phyloP scores from a whole-genome alignment of 1,140 invertebrate species.

The Camponotus pennsylvanicus region DNA sequence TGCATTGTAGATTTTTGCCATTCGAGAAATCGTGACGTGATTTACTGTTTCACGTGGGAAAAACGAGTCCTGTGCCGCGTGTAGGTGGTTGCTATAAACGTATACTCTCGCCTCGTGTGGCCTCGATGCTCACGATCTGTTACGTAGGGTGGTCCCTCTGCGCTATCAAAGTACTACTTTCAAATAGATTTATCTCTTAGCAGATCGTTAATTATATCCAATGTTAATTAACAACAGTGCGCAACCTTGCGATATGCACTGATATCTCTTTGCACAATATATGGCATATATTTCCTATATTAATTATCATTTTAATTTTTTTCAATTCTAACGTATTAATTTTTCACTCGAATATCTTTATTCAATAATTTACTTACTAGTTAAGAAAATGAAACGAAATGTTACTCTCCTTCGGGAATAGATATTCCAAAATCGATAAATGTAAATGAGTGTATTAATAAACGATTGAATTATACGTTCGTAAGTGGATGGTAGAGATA shows the following conservation, averaged over 20 bases:
- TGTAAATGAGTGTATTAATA: background rate
- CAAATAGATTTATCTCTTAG: slow-evolving; percentile 62
- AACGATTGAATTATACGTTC: background rate
- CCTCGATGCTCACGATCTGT: slow-evolving; percentile 52
- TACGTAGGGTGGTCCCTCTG: slow-evolving; percentile 23
- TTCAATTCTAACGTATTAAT: background rate
- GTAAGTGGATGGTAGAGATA: no score
- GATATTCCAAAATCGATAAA: background rate
- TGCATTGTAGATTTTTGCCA: background rate
- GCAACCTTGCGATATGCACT: background rate
- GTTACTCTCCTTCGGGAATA: background rate
- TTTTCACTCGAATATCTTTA: background rate
- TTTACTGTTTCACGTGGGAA: slow-evolving; percentile 25
- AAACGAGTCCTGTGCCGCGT: slow-evolving; percentile 25
- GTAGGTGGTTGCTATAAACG: slow-evolving; percentile 42
- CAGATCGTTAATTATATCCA: slow-evolving; percentile 52
- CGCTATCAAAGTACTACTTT: slow-evolving; percentile 31
- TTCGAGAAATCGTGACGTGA: slow-evolving; percentile 20
- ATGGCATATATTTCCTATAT: background rate
- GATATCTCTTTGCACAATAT: background rate
- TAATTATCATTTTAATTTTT: background rate
- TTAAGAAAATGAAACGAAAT: slow-evolving; percentile 8
- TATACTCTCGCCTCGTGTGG: background rate
- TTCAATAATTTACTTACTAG: background rate
- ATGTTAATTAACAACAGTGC: slow-evolving; percentile 15